Conservation (phyloP, 2,113 vertebrate genomes). For the Anhinga rufa region DNA sequence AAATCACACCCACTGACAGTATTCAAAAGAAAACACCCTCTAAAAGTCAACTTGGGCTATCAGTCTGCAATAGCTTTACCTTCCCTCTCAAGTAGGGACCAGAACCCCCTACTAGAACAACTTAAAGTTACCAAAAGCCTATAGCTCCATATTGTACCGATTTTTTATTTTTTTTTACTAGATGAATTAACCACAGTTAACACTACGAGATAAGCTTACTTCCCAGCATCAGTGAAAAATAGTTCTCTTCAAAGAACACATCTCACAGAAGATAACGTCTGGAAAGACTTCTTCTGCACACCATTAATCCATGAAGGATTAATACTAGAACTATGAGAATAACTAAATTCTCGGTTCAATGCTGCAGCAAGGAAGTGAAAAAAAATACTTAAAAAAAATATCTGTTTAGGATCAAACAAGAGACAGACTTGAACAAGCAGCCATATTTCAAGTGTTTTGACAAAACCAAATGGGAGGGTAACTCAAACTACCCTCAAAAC, state of each 20-base stretch:
- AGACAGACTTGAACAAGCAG: neutral
- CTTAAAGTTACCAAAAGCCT: neutral
- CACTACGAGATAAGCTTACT: neutral
- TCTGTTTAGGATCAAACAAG: neutral
- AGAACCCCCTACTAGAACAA: neutral
- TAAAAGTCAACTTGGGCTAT: neutral
- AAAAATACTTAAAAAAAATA: neutral
- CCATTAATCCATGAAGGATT: neutral
- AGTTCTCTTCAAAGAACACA: neutral
- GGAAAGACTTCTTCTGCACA: neutral
- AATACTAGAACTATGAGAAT: neutral
- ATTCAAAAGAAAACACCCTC: neutral
- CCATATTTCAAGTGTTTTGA: neutral
- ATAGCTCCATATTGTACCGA: neutral
- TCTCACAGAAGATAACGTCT: neutral
- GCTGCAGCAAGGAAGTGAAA: neutral
- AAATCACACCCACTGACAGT: neutral
- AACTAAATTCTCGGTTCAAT: neutral
- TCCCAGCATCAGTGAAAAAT: neutral
- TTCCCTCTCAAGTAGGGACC: neutral
- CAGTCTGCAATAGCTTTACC: neutral
- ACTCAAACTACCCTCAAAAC: neutral
- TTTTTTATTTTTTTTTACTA: neutral
- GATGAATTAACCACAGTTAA: neutral
- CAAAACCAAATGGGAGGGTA: neutral